Percentiles rank a stretch among this genome's conserved stretches.
phyloP scores from a whole-genome alignment of 2,113 vertebrate genomes.

The Corydoras maculifer region DNA sequence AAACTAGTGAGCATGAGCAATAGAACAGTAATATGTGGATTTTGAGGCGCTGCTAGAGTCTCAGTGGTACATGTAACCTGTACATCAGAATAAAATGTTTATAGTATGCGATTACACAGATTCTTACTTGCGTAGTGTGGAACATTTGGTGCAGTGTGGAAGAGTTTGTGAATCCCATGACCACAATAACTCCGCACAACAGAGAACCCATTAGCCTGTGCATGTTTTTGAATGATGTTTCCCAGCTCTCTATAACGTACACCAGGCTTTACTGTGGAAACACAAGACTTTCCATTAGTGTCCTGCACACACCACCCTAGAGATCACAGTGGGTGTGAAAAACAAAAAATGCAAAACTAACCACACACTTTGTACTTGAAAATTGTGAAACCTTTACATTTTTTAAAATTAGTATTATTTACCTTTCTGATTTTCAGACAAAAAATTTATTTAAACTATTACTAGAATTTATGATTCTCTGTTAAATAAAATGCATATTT shows the following conservation, averaged over 20 bases:
- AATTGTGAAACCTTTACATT: no score
- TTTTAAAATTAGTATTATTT: no score
- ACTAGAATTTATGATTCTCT: no score
- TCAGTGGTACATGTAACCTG: neutral
- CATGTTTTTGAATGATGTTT: slow-evolving; percentile 98
- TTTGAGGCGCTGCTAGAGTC: neutral
- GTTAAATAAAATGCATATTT: no score
- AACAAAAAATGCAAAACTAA: no score
- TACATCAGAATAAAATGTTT: neutral
- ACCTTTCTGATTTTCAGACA: no score
- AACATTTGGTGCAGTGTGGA: slow-evolving; percentile 95
- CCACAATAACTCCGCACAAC: slow-evolving; percentile 98
- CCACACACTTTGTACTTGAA: no score
- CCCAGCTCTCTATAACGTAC: slow-evolving; percentile 92
- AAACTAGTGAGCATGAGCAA: neutral
- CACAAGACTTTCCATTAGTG: neutral
- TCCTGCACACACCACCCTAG: slow-evolving; percentile 20
- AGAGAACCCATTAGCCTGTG: slow-evolving; percentile 93
- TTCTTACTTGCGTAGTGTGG: slow-evolving; percentile 88
- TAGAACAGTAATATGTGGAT: neutral
- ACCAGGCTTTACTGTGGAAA: slow-evolving; percentile 85
- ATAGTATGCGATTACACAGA: neutral
- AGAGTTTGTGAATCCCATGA: slow-evolving; percentile 95
- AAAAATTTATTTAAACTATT: no score
- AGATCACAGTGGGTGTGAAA: slow-evolving; percentile 2